phyloP scores from a whole-genome alignment of 2,113 vertebrate genomes.

The Periophthalmus modestus region DNA sequence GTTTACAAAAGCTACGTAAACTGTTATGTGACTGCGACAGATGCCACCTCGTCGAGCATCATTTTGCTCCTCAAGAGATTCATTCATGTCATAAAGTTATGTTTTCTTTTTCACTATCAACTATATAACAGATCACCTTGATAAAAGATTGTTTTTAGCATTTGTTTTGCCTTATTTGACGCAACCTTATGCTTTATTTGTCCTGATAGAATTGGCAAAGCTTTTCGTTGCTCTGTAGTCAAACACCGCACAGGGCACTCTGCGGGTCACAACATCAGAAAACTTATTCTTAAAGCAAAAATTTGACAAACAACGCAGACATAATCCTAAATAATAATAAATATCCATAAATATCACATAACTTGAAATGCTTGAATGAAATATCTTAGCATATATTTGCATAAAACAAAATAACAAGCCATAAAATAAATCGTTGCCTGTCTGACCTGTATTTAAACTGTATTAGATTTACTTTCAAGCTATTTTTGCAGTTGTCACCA shows the following conservation, averaged over 20 bases:
- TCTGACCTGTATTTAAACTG: conserved; percentile 9
- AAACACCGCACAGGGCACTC: no score
- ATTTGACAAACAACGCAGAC: not conserved
- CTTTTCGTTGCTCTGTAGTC: not conserved
- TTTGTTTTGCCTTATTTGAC: not conserved
- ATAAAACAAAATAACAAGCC: not conserved
- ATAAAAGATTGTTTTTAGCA: not conserved
- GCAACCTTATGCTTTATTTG: not conserved
- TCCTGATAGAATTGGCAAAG: not conserved
- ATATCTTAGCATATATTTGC: not conserved
- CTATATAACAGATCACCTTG: not conserved
- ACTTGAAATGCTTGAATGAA: not conserved
- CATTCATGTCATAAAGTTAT: no score
- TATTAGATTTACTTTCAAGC: not conserved
- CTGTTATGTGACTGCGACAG: conserved; percentile 1
- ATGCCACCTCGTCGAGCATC: not conserved
- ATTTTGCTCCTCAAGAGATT: not conserved
- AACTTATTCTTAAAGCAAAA: not conserved
- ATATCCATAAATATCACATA: not conserved
- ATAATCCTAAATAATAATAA: not conserved
- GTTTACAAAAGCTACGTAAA: not conserved
- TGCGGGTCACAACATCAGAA: not conserved
- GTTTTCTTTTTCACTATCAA: not conserved
- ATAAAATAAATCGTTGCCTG: not conserved
- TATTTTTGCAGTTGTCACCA: conserved; percentile 7